Conservation (phyloP, 2,113 vertebrate genomes). For the Trinectes maculatus region DNA sequence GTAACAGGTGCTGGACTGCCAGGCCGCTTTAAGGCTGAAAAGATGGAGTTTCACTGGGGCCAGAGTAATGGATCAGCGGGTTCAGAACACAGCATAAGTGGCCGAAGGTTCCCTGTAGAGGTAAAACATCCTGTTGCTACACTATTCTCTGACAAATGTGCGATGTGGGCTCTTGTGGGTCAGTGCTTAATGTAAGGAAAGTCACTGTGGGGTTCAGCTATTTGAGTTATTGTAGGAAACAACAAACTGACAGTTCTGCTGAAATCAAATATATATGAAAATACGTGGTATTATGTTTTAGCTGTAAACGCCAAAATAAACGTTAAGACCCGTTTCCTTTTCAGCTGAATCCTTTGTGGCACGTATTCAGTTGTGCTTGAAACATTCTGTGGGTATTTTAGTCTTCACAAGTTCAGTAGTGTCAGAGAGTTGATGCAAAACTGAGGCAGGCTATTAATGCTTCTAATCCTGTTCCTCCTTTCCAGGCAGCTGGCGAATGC, state of each 20-base stretch:
- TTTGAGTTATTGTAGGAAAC: not conserved
- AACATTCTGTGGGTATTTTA: not conserved
- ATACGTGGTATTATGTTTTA: no score
- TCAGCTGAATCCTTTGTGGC: constrained; percentile 11
- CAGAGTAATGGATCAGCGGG: constrained; percentile 93
- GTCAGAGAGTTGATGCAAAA: not conserved
- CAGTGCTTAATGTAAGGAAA: constrained; percentile 6
- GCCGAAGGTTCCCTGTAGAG: constrained; percentile 95
- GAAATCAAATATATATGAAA: not conserved
- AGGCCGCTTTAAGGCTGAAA: constrained; percentile 97
- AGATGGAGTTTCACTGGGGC: constrained; percentile 99
- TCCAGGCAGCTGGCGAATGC: not conserved
- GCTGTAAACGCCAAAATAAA: not conserved
- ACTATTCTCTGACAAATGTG: constrained; percentile 47
- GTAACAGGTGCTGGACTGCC: constrained; percentile 93
- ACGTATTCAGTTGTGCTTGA: not conserved
- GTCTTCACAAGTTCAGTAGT: not conserved
- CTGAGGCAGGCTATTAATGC: not conserved
- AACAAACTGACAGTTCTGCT: not conserved
- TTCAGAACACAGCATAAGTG: constrained; percentile 96
- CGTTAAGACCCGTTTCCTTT: not conserved
- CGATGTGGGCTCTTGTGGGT: constrained; percentile 19
- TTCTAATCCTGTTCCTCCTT: constrained; percentile 1
- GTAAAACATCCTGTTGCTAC: constrained; percentile 69
- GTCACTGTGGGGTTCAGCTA: constrained; percentile 12